Percentiles rank a stretch among this genome's conserved stretches.
Conservation (phyloP, 2,888 invertebrate species). For the Tenthredo amoena region DNA sequence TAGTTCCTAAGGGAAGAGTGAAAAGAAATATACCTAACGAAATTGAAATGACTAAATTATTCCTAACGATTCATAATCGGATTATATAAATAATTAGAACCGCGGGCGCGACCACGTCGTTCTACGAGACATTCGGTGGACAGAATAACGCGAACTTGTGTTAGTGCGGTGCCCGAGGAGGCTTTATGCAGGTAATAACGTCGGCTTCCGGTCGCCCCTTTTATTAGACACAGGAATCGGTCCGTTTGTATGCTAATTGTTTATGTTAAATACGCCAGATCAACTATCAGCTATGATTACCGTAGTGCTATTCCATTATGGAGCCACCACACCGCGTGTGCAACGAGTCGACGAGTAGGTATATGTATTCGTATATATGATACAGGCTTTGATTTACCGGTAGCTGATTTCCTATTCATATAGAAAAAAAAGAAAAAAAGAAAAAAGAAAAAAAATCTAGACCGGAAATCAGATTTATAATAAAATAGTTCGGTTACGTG, state of each 20-base stretch:
- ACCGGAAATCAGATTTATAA: constrained; percentile 47
- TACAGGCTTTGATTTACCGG: background rate
- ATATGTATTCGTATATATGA: background rate
- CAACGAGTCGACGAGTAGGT: background rate
- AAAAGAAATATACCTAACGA: too few species aligned
- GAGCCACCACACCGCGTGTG: background rate
- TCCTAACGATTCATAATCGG: background rate
- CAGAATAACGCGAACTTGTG: background rate
- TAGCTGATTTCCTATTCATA: background rate
- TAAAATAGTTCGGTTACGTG: background rate
- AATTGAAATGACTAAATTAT: too few species aligned
- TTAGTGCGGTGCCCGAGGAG: background rate
- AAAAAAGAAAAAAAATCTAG: background rate
- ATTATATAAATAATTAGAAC: background rate
- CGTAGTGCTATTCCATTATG: constrained; percentile 22
- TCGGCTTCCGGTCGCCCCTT: constrained; percentile 60
- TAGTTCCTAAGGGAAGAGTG: too few species aligned
- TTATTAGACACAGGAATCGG: constrained; percentile 57
- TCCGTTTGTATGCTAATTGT: constrained; percentile 62
- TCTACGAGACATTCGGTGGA: background rate
- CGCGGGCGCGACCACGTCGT: constrained; percentile 23
- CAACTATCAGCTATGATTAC: constrained; percentile 55
- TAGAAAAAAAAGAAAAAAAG: too few species aligned
- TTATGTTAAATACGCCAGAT: constrained; percentile 59
- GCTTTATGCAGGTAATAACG: constrained; percentile 56